phyloP scores from a whole-genome alignment of 2,797 vertebrate species.

The Acipenser transmontanus region DNA sequence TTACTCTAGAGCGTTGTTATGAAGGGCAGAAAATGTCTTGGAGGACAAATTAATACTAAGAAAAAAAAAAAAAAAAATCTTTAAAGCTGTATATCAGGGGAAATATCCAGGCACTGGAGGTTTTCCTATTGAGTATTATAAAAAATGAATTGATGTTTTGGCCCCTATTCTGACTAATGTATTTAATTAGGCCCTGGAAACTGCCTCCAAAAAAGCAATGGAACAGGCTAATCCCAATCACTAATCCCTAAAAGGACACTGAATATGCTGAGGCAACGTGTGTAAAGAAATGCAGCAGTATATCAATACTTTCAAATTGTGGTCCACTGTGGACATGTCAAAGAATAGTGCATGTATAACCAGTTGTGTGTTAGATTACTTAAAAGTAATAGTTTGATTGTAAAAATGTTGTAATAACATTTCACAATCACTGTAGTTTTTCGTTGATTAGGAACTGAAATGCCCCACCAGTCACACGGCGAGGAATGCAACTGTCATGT shows the following conservation, averaged over 20 bases:
- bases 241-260: slow-evolving; percentile 1
- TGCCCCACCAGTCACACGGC: too few relatives aligned
- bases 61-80: not conserved
- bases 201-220: not conserved
- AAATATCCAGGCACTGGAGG: not conserved
- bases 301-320: too few relatives aligned
- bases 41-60: slow-evolving; percentile 4
- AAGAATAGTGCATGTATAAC: too few relatives aligned
- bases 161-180: not conserved
- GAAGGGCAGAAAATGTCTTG: slow-evolving; percentile 2
- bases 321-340: too few relatives aligned
- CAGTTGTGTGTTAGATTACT: too few relatives aligned
- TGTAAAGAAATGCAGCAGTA: not conserved
- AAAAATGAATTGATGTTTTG: slow-evolving; percentile 1
- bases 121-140: not conserved
- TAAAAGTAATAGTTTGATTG: too few relatives aligned
- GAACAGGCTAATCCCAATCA: slow-evolving; percentile 1
- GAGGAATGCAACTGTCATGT: too few relatives aligned
- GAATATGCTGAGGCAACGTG: not conserved
- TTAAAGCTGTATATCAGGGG: slow-evolving; percentile 3
- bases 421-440: too few relatives aligned
- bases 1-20: not conserved
- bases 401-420: too few relatives aligned
- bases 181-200: not conserved
- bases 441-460: too few relatives aligned